phyloP scores from a whole-genome alignment of 2,797 vertebrate species.

The Pelochelys cantorii region DNA sequence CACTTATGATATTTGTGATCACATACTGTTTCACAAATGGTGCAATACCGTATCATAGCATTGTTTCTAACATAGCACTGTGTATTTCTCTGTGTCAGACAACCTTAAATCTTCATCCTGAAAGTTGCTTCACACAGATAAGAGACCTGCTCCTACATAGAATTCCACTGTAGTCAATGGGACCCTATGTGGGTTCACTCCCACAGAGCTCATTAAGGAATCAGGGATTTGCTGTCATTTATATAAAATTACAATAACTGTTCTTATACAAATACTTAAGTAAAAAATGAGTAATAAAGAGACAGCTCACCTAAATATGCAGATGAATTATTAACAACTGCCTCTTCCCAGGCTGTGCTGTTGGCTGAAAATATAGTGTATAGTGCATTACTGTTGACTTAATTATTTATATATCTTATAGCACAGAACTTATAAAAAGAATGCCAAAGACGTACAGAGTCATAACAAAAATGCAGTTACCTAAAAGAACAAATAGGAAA shows the following conservation, averaged over 20 bases:
- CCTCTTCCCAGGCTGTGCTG: constrained; percentile 63
- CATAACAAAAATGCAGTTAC: constrained; percentile 35
- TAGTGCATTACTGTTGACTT: constrained; percentile 68
- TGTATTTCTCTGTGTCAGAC: constrained; percentile 35
- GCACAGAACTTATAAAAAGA: constrained; percentile 46
- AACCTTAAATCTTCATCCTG: constrained; percentile 53
- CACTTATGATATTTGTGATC: constrained; percentile 39
- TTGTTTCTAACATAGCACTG: constrained; percentile 57
- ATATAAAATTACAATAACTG: constrained; percentile 60
- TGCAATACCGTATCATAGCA: constrained; percentile 69
- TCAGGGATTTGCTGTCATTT: constrained; percentile 44
- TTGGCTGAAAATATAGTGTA: constrained; percentile 75
- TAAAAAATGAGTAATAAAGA: constrained; percentile 56
- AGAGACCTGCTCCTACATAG: neutral
- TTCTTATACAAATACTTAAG: constrained; percentile 44
- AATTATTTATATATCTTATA: constrained; percentile 72
- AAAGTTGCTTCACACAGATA: constrained; percentile 52
- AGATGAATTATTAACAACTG: constrained; percentile 72
- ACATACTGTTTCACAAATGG: constrained; percentile 60
- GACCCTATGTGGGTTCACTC: constrained; percentile 19
- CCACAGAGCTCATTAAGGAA: constrained; percentile 13
- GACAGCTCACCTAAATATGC: constrained; percentile 71
- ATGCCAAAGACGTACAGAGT: constrained; percentile 32
- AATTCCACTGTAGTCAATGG: constrained; percentile 24
- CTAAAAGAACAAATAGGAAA: neutral